Conservation (phyloP, 2,113 vertebrate genomes). For the Pelmatolapia mariae region DNA sequence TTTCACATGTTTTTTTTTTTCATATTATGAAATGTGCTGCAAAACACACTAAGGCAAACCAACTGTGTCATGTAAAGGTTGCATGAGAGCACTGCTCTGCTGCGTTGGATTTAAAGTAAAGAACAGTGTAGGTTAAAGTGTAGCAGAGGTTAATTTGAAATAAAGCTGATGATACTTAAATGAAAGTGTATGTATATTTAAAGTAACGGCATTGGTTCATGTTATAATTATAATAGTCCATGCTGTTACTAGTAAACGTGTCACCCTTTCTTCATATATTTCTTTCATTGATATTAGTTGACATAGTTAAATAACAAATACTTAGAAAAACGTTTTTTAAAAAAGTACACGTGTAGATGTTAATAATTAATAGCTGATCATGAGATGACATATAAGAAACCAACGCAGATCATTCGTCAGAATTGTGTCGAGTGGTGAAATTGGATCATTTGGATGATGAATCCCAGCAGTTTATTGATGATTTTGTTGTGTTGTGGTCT, state of each 20-base stretch:
- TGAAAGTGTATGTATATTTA: accelerated
- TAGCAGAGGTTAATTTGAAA: not conserved
- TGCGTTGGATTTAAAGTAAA: not conserved
- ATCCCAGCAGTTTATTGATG: not conserved
- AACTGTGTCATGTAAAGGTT: not conserved
- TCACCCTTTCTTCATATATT: not conserved
- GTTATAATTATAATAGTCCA: not conserved
- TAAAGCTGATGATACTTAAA: not conserved
- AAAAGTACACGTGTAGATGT: accelerated
- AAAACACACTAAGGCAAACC: not conserved
- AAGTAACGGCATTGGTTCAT: not conserved
- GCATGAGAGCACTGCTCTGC: not conserved
- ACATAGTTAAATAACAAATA: not conserved
- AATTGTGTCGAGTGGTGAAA: not conserved
- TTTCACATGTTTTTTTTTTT: not conserved
- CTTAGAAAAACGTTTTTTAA: not conserved
- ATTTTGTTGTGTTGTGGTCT: not conserved
- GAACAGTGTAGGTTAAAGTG: not conserved
- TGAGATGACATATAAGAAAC: not conserved
- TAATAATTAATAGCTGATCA: not conserved
- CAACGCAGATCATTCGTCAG: accelerated
- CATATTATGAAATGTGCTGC: not conserved
- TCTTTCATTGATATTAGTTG: not conserved
- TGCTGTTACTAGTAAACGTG: not conserved
- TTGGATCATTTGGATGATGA: not conserved